These are phyloP conservation scores for Solenopsis fugax DNA, from an alignment of 1,140 invertebrate genomes.

Conservation along the genomic window DNA sequence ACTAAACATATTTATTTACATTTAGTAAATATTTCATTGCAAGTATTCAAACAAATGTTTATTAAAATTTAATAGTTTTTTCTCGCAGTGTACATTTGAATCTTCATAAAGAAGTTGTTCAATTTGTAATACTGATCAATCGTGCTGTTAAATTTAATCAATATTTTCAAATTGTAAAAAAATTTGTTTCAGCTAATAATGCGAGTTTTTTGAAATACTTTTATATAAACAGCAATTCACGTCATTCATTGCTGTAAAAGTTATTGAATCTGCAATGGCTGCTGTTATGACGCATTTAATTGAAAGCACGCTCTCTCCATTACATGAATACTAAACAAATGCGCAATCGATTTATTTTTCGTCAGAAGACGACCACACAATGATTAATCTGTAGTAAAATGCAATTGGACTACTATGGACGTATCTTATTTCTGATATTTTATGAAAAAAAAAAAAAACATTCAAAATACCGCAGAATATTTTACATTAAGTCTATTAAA, in stretches of 20 bases:
- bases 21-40: too few species aligned
- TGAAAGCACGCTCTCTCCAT: constrained; percentile 3
- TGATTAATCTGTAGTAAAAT: constrained; percentile 26
- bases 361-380: neutral
- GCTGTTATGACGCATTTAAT: neutral
- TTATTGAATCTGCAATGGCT: neutral
- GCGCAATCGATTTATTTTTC: neutral
- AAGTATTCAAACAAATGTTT: too few species aligned
- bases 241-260: neutral
- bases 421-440: neutral
- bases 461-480: neutral
- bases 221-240: neutral
- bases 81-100: neutral
- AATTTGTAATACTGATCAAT: neutral
- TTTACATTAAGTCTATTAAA: neutral
- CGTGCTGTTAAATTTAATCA: neutral
- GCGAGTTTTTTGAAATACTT: neutral
- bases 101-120: neutral
- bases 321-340: constrained; percentile 24
- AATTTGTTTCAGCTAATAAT: neutral
- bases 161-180: neutral
- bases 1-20: too few species aligned
- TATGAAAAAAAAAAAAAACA: neutral
- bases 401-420: neutral
- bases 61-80: too few species aligned